Conservation (phyloP, 2,113 vertebrate genomes). For the Alectura lathami region DNA sequence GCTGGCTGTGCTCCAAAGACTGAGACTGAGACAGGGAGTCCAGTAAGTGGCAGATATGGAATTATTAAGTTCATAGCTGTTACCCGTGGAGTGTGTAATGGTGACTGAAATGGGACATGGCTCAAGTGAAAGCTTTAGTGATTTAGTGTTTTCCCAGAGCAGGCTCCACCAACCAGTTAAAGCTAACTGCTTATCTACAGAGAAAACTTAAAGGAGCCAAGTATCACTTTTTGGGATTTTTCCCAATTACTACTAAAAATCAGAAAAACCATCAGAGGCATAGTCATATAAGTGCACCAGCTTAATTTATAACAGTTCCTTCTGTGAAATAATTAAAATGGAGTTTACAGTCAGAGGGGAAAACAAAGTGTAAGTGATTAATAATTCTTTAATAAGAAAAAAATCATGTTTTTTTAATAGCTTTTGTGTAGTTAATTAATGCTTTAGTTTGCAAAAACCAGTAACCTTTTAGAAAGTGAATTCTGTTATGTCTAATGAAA, state of each 20-base stretch:
- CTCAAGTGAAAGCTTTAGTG: neutral
- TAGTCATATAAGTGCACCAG: neutral
- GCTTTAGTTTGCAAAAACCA: neutral
- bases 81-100: neutral
- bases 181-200: neutral
- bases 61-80: neutral
- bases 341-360: neutral
- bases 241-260: neutral
- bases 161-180: neutral
- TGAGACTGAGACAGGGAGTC: neutral
- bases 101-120: neutral
- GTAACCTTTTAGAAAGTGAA: neutral
- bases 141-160: neutral
- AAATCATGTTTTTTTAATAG: neutral
- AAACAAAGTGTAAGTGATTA: neutral
- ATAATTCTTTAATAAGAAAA: neutral
- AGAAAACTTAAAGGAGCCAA: neutral
- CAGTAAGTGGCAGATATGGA: neutral
- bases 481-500: neutral
- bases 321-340: slow-evolving; percentile 37
- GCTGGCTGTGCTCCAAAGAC: neutral
- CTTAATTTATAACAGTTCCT: neutral
- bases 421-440: slow-evolving; percentile 13
- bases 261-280: neutral
- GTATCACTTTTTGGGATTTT: neutral